Percentiles rank a stretch among this genome's conserved stretches.
These are phyloP conservation scores for Clarias magur DNA, from an alignment of 2,113 vertebrate genomes.

Conservation along the genomic window DNA sequence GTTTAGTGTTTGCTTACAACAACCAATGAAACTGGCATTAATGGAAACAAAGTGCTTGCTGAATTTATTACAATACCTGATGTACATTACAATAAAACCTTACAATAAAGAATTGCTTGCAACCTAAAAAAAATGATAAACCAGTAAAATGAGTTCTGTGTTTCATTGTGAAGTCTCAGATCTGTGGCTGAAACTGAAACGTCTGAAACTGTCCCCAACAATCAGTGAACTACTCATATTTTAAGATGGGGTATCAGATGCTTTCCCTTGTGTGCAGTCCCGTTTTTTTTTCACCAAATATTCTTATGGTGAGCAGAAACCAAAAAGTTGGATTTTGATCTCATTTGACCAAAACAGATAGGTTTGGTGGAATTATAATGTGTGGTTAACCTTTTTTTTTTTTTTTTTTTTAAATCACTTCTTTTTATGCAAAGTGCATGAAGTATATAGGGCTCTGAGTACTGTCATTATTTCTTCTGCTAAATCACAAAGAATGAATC, in stretches of 20 bases:
- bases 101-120: too few species aligned
- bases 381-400: neutral
- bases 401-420: neutral
- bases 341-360: neutral
- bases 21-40: neutral
- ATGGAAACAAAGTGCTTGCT: neutral
- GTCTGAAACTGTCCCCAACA: neutral
- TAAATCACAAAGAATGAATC: neutral
- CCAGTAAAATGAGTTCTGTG: neutral
- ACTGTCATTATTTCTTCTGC: neutral
- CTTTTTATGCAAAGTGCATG: neutral
- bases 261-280: neutral
- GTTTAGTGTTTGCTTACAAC: neutral
- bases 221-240: neutral
- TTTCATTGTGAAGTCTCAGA: neutral
- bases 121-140: too few species aligned
- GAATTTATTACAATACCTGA: neutral
- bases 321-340: neutral
- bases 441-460: neutral
- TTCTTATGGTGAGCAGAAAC: neutral
- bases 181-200: neutral
- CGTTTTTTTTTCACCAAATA: neutral
- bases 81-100: too few species aligned
- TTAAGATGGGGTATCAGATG: neutral
- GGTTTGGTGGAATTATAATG: neutral